Percentiles rank a stretch among this genome's conserved stretches.
Evolutionary conservation across 2,888 invertebrate species (phyloP).

Genomic region (Cheilosia urbana): DNA sequence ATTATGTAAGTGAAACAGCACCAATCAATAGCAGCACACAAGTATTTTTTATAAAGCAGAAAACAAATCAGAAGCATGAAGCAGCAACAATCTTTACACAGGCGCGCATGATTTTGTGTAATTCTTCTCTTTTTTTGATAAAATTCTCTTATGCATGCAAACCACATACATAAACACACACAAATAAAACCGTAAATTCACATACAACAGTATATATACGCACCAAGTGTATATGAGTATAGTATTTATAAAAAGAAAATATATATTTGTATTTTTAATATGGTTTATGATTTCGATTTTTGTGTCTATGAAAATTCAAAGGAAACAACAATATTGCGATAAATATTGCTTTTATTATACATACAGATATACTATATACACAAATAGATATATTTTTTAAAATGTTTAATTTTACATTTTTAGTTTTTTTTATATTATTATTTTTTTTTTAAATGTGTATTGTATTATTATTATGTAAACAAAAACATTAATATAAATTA

Average conservation of each 20-base stretch:
- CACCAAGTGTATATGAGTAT: conserved; percentile 52
- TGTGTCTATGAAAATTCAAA: conserved; percentile 46
- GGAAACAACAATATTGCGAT: conserved; percentile 60
- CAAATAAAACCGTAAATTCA: conserved; percentile 40
- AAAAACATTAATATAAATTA: conserved; percentile 58
- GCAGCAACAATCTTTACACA: conserved; percentile 54
- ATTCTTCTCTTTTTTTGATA: conserved; percentile 24
- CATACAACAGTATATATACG: conserved; percentile 47
- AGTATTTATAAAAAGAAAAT: conserved; percentile 65
- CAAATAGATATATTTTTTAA: conserved; percentile 73
- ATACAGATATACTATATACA: conserved; percentile 50
- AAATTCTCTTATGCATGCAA: conserved; percentile 49
- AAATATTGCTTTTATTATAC: conserved; percentile 67
- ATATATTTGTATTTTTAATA: conserved; percentile 67
- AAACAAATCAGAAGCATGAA: conserved; percentile 60
- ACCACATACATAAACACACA: conserved; percentile 36
- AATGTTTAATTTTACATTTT: conserved; percentile 71
- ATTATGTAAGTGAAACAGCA: conserved; percentile 22
- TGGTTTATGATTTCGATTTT: conserved; percentile 36
- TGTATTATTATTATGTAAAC: conserved; percentile 60
- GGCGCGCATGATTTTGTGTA: conserved; percentile 45
- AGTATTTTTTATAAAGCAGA: conserved; percentile 21
- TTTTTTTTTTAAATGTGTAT: conserved; percentile 42
- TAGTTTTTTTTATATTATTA: conserved; percentile 69
- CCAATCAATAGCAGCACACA: conserved; percentile 61